These are phyloP conservation scores for Glaucidium brasilianum DNA, from an alignment of 2,113 vertebrate species.

Conservation along the genomic window DNA sequence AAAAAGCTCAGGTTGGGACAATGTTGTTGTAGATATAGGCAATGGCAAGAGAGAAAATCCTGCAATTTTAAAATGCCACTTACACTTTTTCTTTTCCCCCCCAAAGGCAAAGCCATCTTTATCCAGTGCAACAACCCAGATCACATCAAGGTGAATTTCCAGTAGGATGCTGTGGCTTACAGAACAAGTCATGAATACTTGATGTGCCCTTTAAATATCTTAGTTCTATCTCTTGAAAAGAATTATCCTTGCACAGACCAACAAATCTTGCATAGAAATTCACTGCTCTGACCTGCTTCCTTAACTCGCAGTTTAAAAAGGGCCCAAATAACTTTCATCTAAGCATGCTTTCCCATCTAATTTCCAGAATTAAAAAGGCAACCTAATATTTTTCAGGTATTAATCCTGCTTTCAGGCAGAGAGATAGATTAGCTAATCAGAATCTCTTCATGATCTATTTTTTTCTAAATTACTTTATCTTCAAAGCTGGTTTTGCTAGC, in stretches of 20 bases:
- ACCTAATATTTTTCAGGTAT: not conserved
- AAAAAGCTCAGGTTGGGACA: not conserved
- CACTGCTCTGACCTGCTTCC: not conserved
- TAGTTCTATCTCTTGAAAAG: constrained; percentile 15
- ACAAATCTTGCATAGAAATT: constrained; percentile 12
- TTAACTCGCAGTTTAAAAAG: not conserved
- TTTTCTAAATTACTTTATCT: not conserved
- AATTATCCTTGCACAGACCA: constrained; percentile 22
- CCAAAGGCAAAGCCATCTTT: not conserved
- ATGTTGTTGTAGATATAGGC: not conserved
- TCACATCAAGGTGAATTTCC: constrained; percentile 39
- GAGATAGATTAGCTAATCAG: not conserved
- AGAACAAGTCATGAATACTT: constrained; percentile 53
- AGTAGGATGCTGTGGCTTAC: not conserved
- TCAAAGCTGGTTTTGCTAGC: not conserved
- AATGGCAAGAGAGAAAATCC: not conserved
- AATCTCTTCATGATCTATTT: not conserved
- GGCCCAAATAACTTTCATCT: not conserved
- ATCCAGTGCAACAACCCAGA: not conserved
- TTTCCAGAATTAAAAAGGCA: not conserved
- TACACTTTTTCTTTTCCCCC: not conserved
- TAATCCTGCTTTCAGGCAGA: not conserved
- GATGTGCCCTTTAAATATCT: constrained; percentile 55
- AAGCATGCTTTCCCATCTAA: not conserved
- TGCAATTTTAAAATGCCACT: not conserved